phyloP scores from a whole-genome alignment of 2,113 vertebrate species.

The Pituophis catenifer region DNA sequence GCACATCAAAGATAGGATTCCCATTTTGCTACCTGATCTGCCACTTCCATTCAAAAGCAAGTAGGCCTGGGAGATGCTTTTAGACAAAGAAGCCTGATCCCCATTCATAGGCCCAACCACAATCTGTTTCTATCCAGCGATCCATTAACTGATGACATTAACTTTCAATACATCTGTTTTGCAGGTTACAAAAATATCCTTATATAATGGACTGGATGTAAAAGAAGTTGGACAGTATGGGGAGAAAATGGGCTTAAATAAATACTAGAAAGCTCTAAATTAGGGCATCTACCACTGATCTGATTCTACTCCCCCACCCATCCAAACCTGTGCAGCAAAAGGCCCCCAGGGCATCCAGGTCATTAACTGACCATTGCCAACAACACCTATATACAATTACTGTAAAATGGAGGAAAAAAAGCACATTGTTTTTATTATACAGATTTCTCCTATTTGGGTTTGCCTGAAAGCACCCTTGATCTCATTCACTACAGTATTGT shows the following conservation, averaged over 20 bases:
- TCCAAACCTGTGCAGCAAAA: not conserved
- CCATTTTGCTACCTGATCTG: conserved; percentile 18
- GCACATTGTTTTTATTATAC: not conserved
- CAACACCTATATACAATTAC: not conserved
- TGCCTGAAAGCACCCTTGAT: not conserved
- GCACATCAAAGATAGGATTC: not conserved
- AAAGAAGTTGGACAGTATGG: not conserved
- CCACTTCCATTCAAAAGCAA: conserved; percentile 18
- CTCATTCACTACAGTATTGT: not conserved
- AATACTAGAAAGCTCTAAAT: conserved; percentile 59
- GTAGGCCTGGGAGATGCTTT: conserved; percentile 53
- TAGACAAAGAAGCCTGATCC: conserved; percentile 43
- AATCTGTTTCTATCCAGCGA: conserved; percentile 40
- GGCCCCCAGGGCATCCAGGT: not conserved
- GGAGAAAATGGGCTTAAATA: conserved; percentile 37
- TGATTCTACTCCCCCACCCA: not conserved
- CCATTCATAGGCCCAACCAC: conserved; percentile 60
- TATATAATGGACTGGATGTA: conserved; percentile 33
- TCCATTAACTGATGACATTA: conserved; percentile 39
- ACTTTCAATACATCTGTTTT: conserved; percentile 35
- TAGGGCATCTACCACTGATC: conserved; percentile 60
- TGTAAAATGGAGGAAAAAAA: not conserved
- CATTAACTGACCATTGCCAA: conserved; percentile 7
- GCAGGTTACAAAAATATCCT: conserved; percentile 49
- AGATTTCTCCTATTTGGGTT: not conserved